These are phyloP conservation scores for Zhuqinia jingwanae DNA, from an alignment of 2,888 invertebrate species.

Conservation along the genomic window DNA sequence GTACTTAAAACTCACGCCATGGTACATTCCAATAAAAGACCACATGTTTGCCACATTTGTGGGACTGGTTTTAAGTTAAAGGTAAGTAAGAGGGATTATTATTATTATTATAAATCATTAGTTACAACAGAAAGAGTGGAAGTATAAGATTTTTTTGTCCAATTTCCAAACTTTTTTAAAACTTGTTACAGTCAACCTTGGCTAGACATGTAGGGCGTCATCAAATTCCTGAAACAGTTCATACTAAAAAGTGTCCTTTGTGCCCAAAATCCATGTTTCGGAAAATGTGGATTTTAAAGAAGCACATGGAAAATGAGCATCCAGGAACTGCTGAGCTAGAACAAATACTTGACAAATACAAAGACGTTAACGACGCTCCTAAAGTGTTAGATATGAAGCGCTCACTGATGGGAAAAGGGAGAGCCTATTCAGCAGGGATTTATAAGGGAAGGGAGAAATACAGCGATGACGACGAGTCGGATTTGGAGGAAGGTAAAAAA, in stretches of 20 bases:
- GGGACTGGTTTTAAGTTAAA: conserved; percentile 51
- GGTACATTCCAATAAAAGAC: conserved; percentile 46
- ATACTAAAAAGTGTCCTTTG: conserved; percentile 59
- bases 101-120: background rate
- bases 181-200: conserved; percentile 35
- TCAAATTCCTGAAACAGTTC: conserved; percentile 33
- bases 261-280: conserved; percentile 55
- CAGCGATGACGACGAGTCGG: background rate
- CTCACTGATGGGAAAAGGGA: background rate
- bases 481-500: background rate
- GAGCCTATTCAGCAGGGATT: background rate
- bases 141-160: no score
- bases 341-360: conserved; percentile 38
- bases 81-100: no score
- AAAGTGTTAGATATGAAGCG: background rate
- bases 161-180: background rate
- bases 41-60: conserved; percentile 61
- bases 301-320: conserved; percentile 62
- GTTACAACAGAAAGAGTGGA: background rate
- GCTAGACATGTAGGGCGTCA: conserved; percentile 51
- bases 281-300: conserved; percentile 60
- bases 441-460: background rate
- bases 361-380: conserved; percentile 52
- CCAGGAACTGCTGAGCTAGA: conserved; percentile 19
- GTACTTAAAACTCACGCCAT: conserved; percentile 38